Evolutionary conservation across 1,140 invertebrate species (phyloP).

Genomic region (Danaus melanippus): DNA sequence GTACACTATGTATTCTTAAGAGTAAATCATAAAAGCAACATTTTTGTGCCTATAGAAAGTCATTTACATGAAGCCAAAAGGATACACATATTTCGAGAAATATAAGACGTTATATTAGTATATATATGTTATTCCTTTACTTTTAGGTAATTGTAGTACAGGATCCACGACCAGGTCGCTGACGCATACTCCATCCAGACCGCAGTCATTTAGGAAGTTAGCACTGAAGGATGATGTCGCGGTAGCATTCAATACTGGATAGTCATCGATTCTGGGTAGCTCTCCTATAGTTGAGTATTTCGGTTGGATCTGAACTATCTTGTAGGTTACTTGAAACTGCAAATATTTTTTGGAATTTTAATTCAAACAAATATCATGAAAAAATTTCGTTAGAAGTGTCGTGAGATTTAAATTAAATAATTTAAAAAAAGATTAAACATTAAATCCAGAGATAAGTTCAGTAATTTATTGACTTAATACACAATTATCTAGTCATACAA

Average conservation of each 20-base stretch:
- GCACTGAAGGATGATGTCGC: slow-evolving; percentile 87
- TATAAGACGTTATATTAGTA: background rate
- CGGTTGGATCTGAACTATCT: slow-evolving; percentile 81
- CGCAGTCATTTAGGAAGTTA: slow-evolving; percentile 94
- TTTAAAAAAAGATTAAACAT: no score
- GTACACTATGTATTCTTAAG: no score
- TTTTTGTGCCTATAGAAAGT: no score
- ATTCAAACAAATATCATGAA: no score
- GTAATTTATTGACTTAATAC: no score
- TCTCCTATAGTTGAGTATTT: slow-evolving; percentile 70
- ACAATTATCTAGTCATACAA: no score
- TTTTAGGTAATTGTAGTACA: slow-evolving; percentile 74
- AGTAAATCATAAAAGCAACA: no score
- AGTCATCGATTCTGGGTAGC: slow-evolving; percentile 82
- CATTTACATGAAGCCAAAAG: no score
- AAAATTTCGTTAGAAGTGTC: no score
- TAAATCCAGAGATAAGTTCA: no score
- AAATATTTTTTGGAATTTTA: slow-evolving; percentile 20
- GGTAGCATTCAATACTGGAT: slow-evolving; percentile 91
- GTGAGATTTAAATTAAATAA: no score
- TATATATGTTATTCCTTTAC: slow-evolving; percentile 24
- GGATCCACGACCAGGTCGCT: slow-evolving; percentile 86
- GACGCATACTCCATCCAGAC: slow-evolving; percentile 89
- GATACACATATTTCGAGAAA: no score
- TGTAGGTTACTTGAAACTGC: slow-evolving; percentile 87